Percentiles rank a stretch among this genome's conserved stretches.
Conservation (phyloP, 2,797 vertebrate genomes). For the Meriones psammophilus region DNA sequence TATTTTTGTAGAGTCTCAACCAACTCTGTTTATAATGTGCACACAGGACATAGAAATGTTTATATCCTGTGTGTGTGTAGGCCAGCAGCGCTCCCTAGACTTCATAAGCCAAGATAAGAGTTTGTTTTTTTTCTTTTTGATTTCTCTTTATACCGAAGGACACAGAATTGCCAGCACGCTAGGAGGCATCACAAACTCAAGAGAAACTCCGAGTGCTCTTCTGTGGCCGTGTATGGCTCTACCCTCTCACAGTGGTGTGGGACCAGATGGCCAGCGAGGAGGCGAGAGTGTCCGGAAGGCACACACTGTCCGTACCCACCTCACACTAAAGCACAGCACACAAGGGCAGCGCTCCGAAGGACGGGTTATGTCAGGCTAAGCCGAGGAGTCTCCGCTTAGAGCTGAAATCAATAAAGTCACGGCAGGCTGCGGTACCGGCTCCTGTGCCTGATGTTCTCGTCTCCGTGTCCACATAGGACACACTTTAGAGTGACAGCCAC, state of each 20-base stretch:
- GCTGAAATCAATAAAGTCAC: conserved; percentile 80
- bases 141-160: conserved; percentile 76
- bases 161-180: conserved; percentile 74
- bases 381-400: conserved; percentile 74
- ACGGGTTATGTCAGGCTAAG: conserved; percentile 76
- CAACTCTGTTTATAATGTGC: conserved; percentile 89
- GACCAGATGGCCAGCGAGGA: conserved; percentile 63
- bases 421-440: not conserved
- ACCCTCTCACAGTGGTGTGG: conserved; percentile 11
- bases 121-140: too few species aligned
- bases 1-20: conserved; percentile 90
- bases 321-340: conserved; percentile 82
- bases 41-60: conserved; percentile 87
- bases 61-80: conserved; percentile 86
- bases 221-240: conserved; percentile 73
- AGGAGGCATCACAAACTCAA: conserved; percentile 54
- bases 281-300: conserved; percentile 46
- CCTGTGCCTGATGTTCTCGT: not conserved
- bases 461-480: not conserved
- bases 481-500: too few species aligned
- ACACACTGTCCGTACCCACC: conserved; percentile 45
- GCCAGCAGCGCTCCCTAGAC: conserved; percentile 74
- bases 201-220: conserved; percentile 49
- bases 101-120: conserved; percentile 77
- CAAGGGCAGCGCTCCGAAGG: conserved; percentile 64